Percentiles rank a stretch among this genome's conserved stretches.
Conservation (phyloP, 2,797 vertebrate species). For the Acrocephalus scirpaceus region DNA sequence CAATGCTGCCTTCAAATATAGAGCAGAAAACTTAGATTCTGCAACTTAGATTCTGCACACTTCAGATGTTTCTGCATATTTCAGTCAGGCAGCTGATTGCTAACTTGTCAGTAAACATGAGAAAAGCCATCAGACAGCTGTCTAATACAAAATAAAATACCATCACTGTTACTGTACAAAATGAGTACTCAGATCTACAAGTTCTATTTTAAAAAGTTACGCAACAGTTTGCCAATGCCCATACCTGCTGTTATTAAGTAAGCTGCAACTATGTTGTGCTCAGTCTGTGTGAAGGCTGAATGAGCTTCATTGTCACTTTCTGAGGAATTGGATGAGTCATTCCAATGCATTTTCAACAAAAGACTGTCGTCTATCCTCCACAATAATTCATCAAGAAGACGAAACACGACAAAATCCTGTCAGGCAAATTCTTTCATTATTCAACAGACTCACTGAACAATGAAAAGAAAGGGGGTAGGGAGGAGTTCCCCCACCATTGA, state of each 20-base stretch:
- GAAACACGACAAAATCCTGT: neutral
- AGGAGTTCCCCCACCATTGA: neutral
- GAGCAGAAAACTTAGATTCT: neutral
- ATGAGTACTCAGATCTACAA: neutral
- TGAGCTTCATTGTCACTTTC: conserved; percentile 73
- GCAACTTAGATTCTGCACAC: neutral
- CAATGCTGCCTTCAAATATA: neutral
- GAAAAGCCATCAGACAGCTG: neutral
- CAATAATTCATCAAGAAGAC: conserved; percentile 8
- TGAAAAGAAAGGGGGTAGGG: neutral
- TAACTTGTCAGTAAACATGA: neutral
- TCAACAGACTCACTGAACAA: conserved; percentile 51
- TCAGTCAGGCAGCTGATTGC: neutral
- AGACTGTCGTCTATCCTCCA: conserved; percentile 5
- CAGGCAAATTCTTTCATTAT: conserved; percentile 48
- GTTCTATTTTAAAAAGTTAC: neutral
- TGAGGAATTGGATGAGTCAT: conserved; percentile 78
- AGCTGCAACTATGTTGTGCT: conserved; percentile 93
- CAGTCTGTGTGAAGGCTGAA: conserved; percentile 89
- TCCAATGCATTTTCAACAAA: conserved; percentile 70
- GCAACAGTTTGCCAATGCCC: neutral
- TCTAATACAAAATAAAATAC: neutral
- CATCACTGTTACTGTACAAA: neutral
- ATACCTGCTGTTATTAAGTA: conserved; percentile 97
- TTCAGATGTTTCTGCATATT: neutral